Evolutionary conservation across 2,113 vertebrate species (phyloP), one percentile per base, ranked within the genome.

Genomic region (Python bivittatus): DNA sequence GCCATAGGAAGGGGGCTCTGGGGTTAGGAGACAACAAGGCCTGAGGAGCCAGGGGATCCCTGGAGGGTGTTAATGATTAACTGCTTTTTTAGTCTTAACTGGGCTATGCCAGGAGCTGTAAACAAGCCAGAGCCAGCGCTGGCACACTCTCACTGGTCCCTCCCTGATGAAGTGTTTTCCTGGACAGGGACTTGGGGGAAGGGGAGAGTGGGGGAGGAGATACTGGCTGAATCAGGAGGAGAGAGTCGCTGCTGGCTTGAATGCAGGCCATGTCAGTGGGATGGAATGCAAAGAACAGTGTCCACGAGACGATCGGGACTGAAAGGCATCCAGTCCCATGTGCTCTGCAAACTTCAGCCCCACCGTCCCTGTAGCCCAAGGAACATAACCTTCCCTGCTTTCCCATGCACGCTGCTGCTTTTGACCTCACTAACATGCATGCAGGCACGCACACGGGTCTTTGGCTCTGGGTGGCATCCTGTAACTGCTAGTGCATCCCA

Each of bases 31-130:
- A 54, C 33, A 64, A n/a, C 68, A 33, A 48, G 1, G 9, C 11
- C 61, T 60, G 42, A 48, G 64, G 42, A 84, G 64, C 54, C 29
- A 86, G 61, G 42, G 60, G 44, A 83, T 84, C 56, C 56, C 85
- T 29, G 56, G 57, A 64, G 5, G 86, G 33, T 25, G 57, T 91
- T 84, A 93, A 93, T 88, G 72, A 93, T 93, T 91, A 93, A 88
- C 86, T 23, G 72, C 48, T 10, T 60, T n/a, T n/a, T 17, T 56
- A 64, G 92, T 13, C 56, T 29, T 88, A 61, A 86, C 90, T 84
- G 57, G 85, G 72, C 79, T 57, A 2, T 68, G 83, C 89, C 90
- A 61, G 57, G 25, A 84, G 56, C 86, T 84, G 92, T 93, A 84
- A 91, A 44, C 92, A 88, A 58, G 44, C 54, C 17, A 60, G 56